phyloP scores from a whole-genome alignment of 2,888 invertebrate genomes.

The Rapana venosa region DNA sequence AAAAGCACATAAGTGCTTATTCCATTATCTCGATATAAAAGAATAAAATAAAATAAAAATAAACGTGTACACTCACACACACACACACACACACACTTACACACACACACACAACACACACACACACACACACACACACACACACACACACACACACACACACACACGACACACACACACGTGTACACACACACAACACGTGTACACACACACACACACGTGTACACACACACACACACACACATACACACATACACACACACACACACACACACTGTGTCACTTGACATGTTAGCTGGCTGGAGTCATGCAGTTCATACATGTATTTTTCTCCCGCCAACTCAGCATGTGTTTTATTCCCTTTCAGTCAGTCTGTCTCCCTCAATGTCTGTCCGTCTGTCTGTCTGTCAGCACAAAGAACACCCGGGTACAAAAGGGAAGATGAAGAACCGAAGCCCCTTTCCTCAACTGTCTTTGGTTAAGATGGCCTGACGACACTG shows the following conservation, averaged over 20 bases:
- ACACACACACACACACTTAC: neutral
- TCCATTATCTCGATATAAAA: no score
- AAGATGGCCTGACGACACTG: no score
- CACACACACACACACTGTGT: neutral
- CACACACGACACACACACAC: neutral
- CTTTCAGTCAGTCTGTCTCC: neutral
- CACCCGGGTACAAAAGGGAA: no score
- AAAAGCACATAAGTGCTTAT: no score
- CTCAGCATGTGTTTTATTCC: no score
- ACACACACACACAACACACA: neutral
- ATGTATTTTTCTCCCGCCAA: no score
- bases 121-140: neutral
- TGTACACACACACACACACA: neutral
- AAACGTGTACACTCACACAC: neutral
- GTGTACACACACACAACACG: neutral
- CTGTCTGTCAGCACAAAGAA: neutral
- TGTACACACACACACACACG: no score
- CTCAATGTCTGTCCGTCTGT: slow-evolving; percentile 20
- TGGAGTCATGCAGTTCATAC: no score
- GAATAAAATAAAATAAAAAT: no score
- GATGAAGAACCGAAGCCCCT: no score
- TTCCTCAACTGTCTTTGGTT: no score
- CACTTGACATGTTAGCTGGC: no score
- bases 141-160: neutral
- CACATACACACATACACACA: neutral